A percentile compares a stretch with the other conserved stretches of the same genome.
These are phyloP conservation scores for Syngnathus typhle DNA, from an alignment of 2,113 vertebrate genomes.

Conservation along the genomic window DNA sequence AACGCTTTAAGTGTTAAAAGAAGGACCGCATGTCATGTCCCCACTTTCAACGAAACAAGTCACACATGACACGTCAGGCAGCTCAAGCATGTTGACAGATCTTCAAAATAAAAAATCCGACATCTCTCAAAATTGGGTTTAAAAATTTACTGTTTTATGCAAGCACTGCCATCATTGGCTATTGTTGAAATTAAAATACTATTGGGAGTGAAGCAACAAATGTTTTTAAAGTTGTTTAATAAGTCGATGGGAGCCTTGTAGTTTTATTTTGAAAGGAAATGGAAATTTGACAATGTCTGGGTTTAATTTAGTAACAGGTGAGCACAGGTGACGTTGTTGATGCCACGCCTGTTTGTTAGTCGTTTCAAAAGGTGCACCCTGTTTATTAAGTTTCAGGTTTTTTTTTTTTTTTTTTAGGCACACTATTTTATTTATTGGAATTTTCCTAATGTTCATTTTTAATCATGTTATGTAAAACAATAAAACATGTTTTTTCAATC, in stretches of 20 bases:
- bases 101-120: conserved; percentile 48
- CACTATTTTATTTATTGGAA: not conserved
- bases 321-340: not conserved
- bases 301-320: not conserved
- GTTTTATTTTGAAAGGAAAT: conserved; percentile 47
- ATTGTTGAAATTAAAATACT: not conserved
- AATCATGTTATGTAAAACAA: not conserved
- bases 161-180: not conserved
- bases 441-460: not conserved
- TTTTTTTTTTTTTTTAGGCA: not conserved
- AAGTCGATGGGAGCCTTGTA: not conserved
- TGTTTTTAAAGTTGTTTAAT: not conserved
- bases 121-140: fast-evolving
- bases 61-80: not conserved
- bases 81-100: not conserved
- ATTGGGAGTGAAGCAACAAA: not conserved
- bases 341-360: not conserved
- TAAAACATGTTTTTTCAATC: not conserved
- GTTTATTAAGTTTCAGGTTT: too few relatives aligned
- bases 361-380: not conserved
- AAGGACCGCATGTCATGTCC: not conserved
- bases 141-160: not conserved
- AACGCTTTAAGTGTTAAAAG: too few relatives aligned
- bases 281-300: not conserved
- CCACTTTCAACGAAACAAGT: not conserved